Conservation (phyloP, 2,113 vertebrate genomes). For the Mormyrus lacerda region DNA sequence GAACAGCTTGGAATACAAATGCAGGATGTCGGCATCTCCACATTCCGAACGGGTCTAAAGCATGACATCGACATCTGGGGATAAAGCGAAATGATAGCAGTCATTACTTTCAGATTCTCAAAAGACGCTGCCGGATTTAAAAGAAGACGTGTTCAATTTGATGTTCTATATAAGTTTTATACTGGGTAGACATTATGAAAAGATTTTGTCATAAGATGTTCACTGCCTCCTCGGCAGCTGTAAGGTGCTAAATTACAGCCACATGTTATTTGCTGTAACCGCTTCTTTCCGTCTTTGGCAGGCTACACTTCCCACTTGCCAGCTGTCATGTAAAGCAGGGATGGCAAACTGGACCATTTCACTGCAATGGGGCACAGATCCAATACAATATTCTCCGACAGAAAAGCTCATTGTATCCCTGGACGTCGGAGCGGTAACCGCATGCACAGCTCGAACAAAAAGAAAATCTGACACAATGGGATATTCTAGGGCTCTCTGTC, state of each 20-base stretch:
- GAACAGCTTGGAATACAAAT: conserved; percentile 46
- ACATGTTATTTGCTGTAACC: conserved; percentile 39
- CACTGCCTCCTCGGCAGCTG: conserved; percentile 50
- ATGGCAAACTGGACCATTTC: conserved; percentile 40
- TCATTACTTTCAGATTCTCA: conserved; percentile 11
- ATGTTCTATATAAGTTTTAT: background rate
- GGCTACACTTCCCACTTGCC: conserved; percentile 19
- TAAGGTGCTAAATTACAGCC: conserved; percentile 43
- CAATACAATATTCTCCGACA: conserved; percentile 26
- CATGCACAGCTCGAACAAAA: conserved; percentile 5
- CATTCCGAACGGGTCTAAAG: conserved; percentile 31
- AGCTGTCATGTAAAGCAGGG: conserved; percentile 48
- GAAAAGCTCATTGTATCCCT: conserved; percentile 1
- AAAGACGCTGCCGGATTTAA: conserved; percentile 19
- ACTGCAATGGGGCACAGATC: conserved; percentile 21
- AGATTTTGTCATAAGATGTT: conserved; percentile 47
- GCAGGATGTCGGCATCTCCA: conserved; percentile 56
- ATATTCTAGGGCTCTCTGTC: background rate
- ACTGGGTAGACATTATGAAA: background rate
- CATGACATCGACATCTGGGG: background rate
- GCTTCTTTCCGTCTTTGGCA: conserved; percentile 18
- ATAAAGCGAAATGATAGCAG: background rate
- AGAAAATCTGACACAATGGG: background rate
- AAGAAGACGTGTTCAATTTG: background rate
- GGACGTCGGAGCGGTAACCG: background rate